Conservation (phyloP, 2,888 invertebrate species). For the Rotaria magnacalcarata region DNA sequence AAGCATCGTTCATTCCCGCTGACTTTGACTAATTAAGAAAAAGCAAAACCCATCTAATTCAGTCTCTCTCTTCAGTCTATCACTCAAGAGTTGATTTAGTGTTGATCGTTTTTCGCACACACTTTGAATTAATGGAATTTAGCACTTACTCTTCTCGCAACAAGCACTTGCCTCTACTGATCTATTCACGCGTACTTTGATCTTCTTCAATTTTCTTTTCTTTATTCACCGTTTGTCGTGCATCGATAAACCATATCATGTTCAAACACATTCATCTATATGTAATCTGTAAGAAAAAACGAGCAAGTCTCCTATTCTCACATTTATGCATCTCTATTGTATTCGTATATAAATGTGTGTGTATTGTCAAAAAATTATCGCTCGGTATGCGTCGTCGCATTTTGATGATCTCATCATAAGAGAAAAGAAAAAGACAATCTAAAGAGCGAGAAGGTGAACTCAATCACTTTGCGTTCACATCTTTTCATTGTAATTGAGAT, state of each 20-base stretch:
- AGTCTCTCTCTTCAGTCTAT: background rate
- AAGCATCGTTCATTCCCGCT: background rate
- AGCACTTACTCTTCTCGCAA: background rate
- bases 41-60: background rate
- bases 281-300: background rate
- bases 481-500: slow-evolving; percentile 10
- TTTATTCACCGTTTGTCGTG: slow-evolving; percentile 14
- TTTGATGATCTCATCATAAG: slow-evolving; percentile 16
- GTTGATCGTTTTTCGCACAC: slow-evolving; percentile 17
- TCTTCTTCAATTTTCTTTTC: background rate
- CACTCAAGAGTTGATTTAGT: background rate
- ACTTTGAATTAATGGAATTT: slow-evolving; percentile 29
- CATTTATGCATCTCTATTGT: background rate
- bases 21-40: slow-evolving; percentile 8
- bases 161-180: background rate
- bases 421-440: background rate
- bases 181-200: background rate
- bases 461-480: background rate
- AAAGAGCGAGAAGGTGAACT: background rate
- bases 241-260: slow-evolving; percentile 25
- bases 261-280: background rate
- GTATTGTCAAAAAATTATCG: background rate
- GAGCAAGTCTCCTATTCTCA: background rate
- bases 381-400: background rate
- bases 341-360: background rate